Evolutionary conservation across 1,140 invertebrate genomes (phyloP).

Genomic region (Ectropis grisescens): DNA sequence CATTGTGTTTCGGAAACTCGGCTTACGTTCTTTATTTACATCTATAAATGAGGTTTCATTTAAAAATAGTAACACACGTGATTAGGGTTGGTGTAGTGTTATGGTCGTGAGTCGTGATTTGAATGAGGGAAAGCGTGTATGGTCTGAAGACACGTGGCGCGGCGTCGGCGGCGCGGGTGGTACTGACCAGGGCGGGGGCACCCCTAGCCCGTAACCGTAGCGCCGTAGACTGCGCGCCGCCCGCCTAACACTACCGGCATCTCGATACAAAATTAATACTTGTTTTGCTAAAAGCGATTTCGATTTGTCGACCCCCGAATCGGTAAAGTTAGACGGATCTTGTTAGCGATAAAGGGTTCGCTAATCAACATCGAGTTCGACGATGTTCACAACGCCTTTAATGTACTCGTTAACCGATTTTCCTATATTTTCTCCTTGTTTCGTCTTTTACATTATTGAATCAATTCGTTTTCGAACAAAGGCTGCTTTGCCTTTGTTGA

Average conservation of each 20-base stretch:
- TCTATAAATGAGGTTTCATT: too few relatives aligned
- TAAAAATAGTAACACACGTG: constrained; percentile 8
- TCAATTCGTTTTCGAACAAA: too few relatives aligned
- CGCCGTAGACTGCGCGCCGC: constrained; percentile 33
- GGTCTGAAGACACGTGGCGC: constrained; percentile 20
- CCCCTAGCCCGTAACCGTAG: constrained; percentile 2
- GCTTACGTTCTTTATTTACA: constrained; percentile 35
- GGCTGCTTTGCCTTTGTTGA: too few relatives aligned
- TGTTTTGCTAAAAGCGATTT: constrained; percentile 66
- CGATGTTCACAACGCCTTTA: constrained; percentile 10
- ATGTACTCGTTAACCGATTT: background rate
- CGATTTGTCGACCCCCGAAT: constrained; percentile 62
- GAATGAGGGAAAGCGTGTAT: constrained; percentile 33
- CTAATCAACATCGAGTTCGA: constrained; percentile 34
- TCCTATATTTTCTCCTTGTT: too few relatives aligned
- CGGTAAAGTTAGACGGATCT: constrained; percentile 60
- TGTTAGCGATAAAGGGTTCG: constrained; percentile 63
- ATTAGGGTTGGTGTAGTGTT: constrained; percentile 9
- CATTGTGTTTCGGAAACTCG: constrained; percentile 19
- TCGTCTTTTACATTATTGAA: too few relatives aligned
- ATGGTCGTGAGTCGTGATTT: constrained; percentile 28
- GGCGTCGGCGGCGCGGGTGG: constrained; percentile 25
- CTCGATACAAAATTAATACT: constrained; percentile 68
- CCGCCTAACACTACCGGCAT: constrained; percentile 32
- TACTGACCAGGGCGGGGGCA: constrained; percentile 43